A percentile compares a stretch with the other conserved stretches of the same genome.
These are phyloP conservation scores for Pammene fasciana DNA, from an alignment of 2,888 invertebrate genomes.

Conservation along the genomic window DNA sequence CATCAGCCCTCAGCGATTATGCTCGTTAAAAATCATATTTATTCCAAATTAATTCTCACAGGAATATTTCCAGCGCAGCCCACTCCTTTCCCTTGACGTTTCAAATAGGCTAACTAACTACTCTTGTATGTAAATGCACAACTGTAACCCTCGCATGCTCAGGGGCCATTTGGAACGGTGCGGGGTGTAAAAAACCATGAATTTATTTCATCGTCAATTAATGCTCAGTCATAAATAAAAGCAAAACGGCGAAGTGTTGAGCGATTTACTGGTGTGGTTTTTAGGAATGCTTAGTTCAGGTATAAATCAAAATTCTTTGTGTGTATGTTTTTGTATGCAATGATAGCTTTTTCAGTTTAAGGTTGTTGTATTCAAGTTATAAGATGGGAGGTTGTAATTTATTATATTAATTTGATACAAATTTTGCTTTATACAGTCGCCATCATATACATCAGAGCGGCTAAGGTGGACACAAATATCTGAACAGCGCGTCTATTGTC, in stretches of 20 bases:
- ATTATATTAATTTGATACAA: no score
- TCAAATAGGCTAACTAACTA: conserved; percentile 9
- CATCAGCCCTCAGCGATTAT: no score
- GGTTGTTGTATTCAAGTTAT: no score
- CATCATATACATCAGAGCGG: no score
- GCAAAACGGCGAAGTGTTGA: conserved; percentile 38
- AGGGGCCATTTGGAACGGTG: conserved; percentile 26
- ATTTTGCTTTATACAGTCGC: no score
- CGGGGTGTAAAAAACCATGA: conserved; percentile 40
- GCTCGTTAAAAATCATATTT: no score
- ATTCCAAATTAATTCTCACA: no score
- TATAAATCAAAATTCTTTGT: conserved; percentile 15
- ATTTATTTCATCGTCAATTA: conserved; percentile 42
- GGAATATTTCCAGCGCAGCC: no score
- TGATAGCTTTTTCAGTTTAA: neutral
- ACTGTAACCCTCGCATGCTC: conserved; percentile 32
- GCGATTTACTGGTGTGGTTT: conserved; percentile 34
- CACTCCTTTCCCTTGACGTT: no score
- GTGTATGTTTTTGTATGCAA: neutral
- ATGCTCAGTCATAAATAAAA: conserved; percentile 40
- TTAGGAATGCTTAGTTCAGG: conserved; percentile 23
- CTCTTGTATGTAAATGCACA: conserved; percentile 27
- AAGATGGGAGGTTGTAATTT: no score
- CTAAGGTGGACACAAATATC: no score
- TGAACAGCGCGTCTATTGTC: no score